Percentiles rank a stretch among this genome's conserved stretches.
Evolutionary conservation across 2,113 vertebrate species (phyloP).

Genomic region (Stictonetta naevosa): DNA sequence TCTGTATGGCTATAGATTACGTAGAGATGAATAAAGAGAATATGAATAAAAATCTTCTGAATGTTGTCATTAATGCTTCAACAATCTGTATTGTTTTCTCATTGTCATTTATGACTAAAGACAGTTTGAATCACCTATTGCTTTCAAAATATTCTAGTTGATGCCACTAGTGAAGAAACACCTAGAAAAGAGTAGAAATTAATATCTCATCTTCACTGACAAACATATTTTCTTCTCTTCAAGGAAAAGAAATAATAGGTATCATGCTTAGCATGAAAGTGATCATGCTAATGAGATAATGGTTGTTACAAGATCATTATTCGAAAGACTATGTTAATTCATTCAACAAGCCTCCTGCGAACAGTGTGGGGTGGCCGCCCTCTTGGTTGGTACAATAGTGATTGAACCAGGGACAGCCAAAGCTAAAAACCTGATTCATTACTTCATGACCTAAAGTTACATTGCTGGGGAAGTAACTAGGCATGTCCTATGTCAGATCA

Average conservation of each 20-base stretch:
- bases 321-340: constrained; percentile 48
- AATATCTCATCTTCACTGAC: not conserved
- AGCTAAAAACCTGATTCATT: not conserved
- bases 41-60: not conserved
- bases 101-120: not conserved
- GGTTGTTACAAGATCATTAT: constrained; percentile 7
- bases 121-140: not conserved
- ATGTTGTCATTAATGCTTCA: not conserved
- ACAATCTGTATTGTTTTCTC: not conserved
- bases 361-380: constrained; percentile 36
- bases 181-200: not conserved
- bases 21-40: not conserved
- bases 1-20: not conserved
- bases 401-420: not conserved
- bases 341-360: constrained; percentile 20
- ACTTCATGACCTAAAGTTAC: not conserved
- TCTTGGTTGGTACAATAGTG: not conserved
- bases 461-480: not conserved
- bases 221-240: not conserved
- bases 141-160: not conserved
- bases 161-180: not conserved
- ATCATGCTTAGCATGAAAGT: not conserved
- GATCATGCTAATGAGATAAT: constrained; percentile 34
- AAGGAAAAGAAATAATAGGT: not conserved
- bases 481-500: not conserved